phyloP scores from a whole-genome alignment of 2,888 invertebrate species.

The Auanema freiburgensis region DNA sequence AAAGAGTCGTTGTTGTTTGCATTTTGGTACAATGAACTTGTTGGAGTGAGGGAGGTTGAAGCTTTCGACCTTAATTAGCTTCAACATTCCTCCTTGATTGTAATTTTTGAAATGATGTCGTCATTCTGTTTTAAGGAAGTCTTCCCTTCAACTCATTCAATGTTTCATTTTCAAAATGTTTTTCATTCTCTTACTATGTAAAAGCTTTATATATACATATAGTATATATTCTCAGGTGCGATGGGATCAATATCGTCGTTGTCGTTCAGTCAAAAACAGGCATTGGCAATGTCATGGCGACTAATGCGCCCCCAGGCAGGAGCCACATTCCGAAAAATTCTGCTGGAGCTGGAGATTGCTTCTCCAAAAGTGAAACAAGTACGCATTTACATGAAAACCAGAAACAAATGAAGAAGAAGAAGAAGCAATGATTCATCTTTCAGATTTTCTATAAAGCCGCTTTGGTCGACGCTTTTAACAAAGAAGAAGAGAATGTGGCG shows the following conservation, averaged over 20 bases:
- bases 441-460: constrained; percentile 64
- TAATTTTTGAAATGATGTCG: constrained; percentile 18
- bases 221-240: constrained; percentile 29
- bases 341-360: constrained; percentile 57
- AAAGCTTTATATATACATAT: not conserved
- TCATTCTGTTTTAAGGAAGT: too few species aligned
- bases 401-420: not conserved
- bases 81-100: constrained; percentile 22
- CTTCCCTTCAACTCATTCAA: too few species aligned
- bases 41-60: constrained; percentile 18
- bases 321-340: constrained; percentile 54
- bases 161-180: not conserved
- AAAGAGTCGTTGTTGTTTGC: not conserved
- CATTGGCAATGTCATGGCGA: constrained; percentile 53
- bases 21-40: not conserved
- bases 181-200: not conserved
- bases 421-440: constrained; percentile 8
- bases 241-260: constrained; percentile 43
- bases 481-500: constrained; percentile 54
- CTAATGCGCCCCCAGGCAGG: constrained; percentile 47
- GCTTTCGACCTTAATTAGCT: constrained; percentile 18
- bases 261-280: constrained; percentile 49
- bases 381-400: constrained; percentile 7
- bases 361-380: constrained; percentile 62
- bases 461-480: constrained; percentile 61